These are phyloP conservation scores for Trimorus sp. DNA, from an alignment of 2,888 invertebrate species.

Conservation along the genomic window DNA sequence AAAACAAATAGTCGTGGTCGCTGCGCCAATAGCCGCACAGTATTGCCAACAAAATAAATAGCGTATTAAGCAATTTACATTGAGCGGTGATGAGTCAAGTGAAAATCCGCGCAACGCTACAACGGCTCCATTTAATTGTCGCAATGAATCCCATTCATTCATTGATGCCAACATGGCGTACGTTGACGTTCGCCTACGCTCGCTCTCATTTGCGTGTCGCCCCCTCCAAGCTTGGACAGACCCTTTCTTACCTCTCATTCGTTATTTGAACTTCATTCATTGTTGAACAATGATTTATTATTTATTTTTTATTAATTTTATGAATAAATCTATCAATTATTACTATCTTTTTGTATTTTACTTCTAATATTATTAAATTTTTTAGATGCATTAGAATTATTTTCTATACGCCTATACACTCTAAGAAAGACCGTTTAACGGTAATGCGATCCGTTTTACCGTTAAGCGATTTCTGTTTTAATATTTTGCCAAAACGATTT, in stretches of 20 bases:
- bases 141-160: conserved; percentile 64
- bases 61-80: conserved; percentile 57
- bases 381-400: too few relatives aligned
- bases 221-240: conserved; percentile 9
- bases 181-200: conserved; percentile 65
- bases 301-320: too few relatives aligned
- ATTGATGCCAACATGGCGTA: conserved; percentile 62
- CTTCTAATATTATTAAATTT: too few relatives aligned
- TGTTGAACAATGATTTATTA: conserved; percentile 12
- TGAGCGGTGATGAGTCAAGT: conserved; percentile 60
- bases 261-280: conserved; percentile 48
- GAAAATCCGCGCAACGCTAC: conserved; percentile 58
- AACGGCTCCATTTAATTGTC: conserved; percentile 63
- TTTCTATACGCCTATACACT: too few relatives aligned
- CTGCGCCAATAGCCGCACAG: conserved; percentile 33
- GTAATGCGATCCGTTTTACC: too few relatives aligned
- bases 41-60: conserved; percentile 51
- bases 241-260: conserved; percentile 42
- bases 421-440: too few relatives aligned
- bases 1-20: conserved; percentile 30
- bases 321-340: too few relatives aligned
- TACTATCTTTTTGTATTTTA: too few relatives aligned
- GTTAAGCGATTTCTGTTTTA: too few relatives aligned
- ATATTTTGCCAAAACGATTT: too few relatives aligned
- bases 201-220: conserved; percentile 60